Evolutionary conservation across 2,888 invertebrate genomes (phyloP), one percentile per base, ranked within the genome.

Genomic region (Hoplodrina ambigua): DNA sequence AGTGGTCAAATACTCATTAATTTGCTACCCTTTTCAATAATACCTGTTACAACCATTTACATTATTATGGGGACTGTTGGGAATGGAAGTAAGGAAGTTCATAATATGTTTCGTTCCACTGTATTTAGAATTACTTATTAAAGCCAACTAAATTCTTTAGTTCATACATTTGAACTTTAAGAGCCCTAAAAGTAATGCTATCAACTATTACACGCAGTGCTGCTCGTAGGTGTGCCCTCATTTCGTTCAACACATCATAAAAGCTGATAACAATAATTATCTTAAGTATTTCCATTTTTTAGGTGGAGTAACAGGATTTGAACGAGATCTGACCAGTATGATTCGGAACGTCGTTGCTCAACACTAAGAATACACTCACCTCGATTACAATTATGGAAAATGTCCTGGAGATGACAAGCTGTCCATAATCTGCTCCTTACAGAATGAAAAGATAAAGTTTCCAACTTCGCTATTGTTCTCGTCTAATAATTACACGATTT

Each of bases 361-460:
- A 6, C 59, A 41, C 19, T n/a, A 53, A 54, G n/a, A 50, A 15
- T 55, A 53, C n/a, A 30, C 79, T 69, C 56, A 69, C 80, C 82
- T 74, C 54, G 69, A 70, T 64, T 60, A 58, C 49, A 58, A 60
- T 53, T 59, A 50, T 53, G 67, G 37, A 20, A 58, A 52, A 64
- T 59, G 46, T 70, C 37, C 72, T 59, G 65, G 62, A 60, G 75
- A 80, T 74, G 65, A 68, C 67, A 75, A 80, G 54, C 57, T 74
- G 66, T 58, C 50, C 64, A 54, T 69, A 81, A 10, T 70, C 71
- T n/a, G 56, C 46, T 69, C 66, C 70, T 50, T 68, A 56, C 6
- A 74, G 55, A 64, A 67, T 70, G 65, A 55, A 60, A 57, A 69
- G 58, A 67, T 75, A 69, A 69, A 64, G 66, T 82, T 79, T 60